These are phyloP conservation scores for Tetramorium bicarinatum DNA, from an alignment of 2,888 invertebrate genomes.

Conservation along the genomic window DNA sequence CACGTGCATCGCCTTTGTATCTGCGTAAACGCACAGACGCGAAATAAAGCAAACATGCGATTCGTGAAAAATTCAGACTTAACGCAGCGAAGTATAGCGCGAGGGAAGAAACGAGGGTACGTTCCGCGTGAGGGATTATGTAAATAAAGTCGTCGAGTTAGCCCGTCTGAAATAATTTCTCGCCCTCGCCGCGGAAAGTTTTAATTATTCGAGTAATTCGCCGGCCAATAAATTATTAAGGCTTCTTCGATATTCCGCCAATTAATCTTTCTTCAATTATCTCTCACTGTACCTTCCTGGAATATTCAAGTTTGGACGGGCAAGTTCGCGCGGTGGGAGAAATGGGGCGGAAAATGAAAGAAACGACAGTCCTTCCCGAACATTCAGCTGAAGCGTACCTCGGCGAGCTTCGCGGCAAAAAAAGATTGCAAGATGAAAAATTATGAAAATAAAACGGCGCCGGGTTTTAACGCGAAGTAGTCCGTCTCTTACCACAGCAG, in stretches of 20 bases:
- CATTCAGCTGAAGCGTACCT: slow-evolving; percentile 36
- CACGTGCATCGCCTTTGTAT: neutral
- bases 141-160: slow-evolving; percentile 48
- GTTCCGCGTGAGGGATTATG: slow-evolving; percentile 39
- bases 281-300: slow-evolving; percentile 20
- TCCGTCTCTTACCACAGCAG: slow-evolving; percentile 37
- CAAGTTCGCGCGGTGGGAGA: slow-evolving; percentile 20
- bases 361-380: slow-evolving; percentile 41
- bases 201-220: slow-evolving; percentile 56
- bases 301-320: slow-evolving; percentile 28
- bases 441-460: slow-evolving; percentile 69
- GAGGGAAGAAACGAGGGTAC: neutral
- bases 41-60: slow-evolving; percentile 23
- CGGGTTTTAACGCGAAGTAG: slow-evolving; percentile 32
- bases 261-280: slow-evolving; percentile 56
- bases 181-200: slow-evolving; percentile 42
- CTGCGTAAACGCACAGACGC: neutral
- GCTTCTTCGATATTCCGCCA: slow-evolving; percentile 53
- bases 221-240: slow-evolving; percentile 50
- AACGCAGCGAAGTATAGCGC: neutral
- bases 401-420: slow-evolving; percentile 1
- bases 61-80: slow-evolving; percentile 29
- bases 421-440: slow-evolving; percentile 60
- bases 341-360: slow-evolving; percentile 53
- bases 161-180: slow-evolving; percentile 37